phyloP scores from a whole-genome alignment of 2,888 invertebrate species.

The Microplitis deprimator region DNA sequence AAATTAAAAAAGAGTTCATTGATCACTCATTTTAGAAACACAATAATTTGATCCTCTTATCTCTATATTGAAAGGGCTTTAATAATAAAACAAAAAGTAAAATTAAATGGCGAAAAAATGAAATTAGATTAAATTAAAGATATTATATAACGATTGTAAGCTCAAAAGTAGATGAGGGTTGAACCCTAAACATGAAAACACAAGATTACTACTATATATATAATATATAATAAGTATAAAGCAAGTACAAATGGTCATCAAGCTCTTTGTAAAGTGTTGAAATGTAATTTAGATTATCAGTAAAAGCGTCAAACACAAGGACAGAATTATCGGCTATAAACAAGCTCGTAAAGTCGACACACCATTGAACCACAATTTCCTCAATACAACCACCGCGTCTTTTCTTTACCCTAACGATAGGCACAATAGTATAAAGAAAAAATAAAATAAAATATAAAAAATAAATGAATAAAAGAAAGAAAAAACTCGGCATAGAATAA shows the following conservation, averaged over 20 bases:
- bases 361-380: conserved; percentile 12
- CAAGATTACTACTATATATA: background rate
- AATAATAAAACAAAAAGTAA: background rate
- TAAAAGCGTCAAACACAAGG: conserved; percentile 42
- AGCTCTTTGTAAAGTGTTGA: background rate
- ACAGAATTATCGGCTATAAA: conserved; percentile 45
- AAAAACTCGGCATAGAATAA: conserved; percentile 26
- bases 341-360: conserved; percentile 41
- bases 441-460: background rate
- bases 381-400: conserved; percentile 7
- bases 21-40: background rate
- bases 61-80: background rate
- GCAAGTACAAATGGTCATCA: conserved; percentile 34
- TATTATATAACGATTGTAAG: background rate
- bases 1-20: background rate
- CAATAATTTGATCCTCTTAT: background rate
- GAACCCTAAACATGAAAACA: conserved; percentile 1
- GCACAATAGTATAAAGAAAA: background rate
- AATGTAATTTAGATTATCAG: conserved; percentile 54
- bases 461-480: conserved; percentile 20
- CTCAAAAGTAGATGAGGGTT: background rate
- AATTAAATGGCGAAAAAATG: background rate
- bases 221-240: background rate
- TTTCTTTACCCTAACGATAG: background rate
- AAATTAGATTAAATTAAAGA: background rate